These are phyloP conservation scores for Lepidocyrtinus sp. DNA, from an alignment of 2,888 invertebrate genomes.

Conservation along the genomic window DNA sequence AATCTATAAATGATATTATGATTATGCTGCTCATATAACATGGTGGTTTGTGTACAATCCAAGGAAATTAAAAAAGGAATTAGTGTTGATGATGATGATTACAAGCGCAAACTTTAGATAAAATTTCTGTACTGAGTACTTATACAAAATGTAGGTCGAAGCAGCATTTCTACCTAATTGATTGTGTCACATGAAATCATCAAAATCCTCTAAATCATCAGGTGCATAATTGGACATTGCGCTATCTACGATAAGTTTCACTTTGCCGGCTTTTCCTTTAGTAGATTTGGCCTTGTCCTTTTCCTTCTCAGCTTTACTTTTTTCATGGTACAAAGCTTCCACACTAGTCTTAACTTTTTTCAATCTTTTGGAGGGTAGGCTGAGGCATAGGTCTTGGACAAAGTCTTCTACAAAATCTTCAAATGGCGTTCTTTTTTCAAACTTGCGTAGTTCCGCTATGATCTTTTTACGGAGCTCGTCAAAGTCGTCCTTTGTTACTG, in stretches of 20 bases:
- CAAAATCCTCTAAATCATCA: constrained; percentile 68
- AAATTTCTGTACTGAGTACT: constrained; percentile 43
- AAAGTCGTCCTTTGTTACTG: constrained; percentile 69
- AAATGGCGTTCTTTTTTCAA: constrained; percentile 67
- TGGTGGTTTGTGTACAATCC: no score
- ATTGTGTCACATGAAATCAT: constrained; percentile 69
- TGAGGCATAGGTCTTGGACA: constrained; percentile 68
- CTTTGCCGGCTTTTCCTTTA: constrained; percentile 76
- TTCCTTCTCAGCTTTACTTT: constrained; percentile 90
- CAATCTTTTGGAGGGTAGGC: constrained; percentile 81
- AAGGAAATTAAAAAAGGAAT: no score
- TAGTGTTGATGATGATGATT: no score
- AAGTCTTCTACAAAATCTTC: constrained; percentile 69
- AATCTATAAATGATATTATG: no score
- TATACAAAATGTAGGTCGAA: constrained; percentile 41
- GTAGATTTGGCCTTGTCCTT: constrained; percentile 79
- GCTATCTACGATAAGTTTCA: constrained; percentile 83
- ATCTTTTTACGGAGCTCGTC: constrained; percentile 67
- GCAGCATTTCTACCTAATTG: constrained; percentile 30
- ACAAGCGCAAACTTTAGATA: no score
- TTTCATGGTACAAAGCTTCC: constrained; percentile 89
- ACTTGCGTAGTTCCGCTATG: constrained; percentile 62
- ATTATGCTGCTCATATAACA: no score
- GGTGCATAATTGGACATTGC: constrained; percentile 73
- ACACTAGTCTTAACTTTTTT: constrained; percentile 88